Base-by-base conservation (phyloP, 1,140 invertebrate genomes). In the Monomorium pharaonis region DNA sequence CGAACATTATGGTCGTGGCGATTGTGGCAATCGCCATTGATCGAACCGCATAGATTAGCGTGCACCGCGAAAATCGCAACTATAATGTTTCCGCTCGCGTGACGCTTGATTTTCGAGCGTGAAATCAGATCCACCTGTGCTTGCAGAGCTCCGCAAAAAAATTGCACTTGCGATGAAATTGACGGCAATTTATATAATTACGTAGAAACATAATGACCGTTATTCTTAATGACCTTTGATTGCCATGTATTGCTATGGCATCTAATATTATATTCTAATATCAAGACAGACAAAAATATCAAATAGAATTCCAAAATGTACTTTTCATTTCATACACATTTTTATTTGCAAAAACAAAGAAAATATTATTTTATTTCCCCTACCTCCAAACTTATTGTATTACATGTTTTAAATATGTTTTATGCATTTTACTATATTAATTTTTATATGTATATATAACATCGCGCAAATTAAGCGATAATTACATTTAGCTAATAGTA, bases 21-120 rank as follows among this genome's bases (percentile, higher is more conserved):
- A 83, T 83, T 83, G 78, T 69, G 42, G 37, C 78, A 74, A 83
- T 74, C 78, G 60, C 78, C 67, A 83, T 83, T 67, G 67, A 83
- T 83, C 67, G 78, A 83, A 72, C 14, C 51, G 37, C 78, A 24
- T 72, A 83, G 65, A 83, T 83, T 72, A 58, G 37, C 67, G 67
- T 72, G 67, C 51, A 58, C 30, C 65, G 78, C 78, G 67, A 83
- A 83, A 83, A 83, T 83, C 67, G 24, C 67, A 44, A 62, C 78
- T 44, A 33, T 47, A 83, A 83, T 74, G 67, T 72, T 72, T 69
- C 78, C 51, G 51, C 51, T 83, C 78, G 67, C 78, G 67, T 83
- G 67, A 83, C 51, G 37, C 42, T 44, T 51, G 78, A 83, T 74
- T 83, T 83, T 83, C 78, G 37, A 83, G 67, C 78, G 67, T 58